These are phyloP conservation scores for Agriopis aurantiaria DNA, from an alignment of 2,888 invertebrate species.

Conservation along the genomic window DNA sequence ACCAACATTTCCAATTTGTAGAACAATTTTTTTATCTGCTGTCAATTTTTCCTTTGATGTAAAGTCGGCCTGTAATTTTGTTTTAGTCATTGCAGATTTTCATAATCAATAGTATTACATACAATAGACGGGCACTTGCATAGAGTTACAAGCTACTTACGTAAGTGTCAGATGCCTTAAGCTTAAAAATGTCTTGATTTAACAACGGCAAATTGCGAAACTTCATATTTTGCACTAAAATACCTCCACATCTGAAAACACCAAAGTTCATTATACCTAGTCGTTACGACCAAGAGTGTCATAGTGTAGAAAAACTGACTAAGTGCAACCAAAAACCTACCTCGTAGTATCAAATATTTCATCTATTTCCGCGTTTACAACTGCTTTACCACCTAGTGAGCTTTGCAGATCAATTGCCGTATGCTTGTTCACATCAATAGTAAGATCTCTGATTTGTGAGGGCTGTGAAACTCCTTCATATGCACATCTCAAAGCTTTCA, in stretches of 20 bases:
- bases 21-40: too few relatives aligned
- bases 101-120: too few relatives aligned
- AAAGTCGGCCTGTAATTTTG: background rate
- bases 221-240: conserved; percentile 55
- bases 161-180: too few relatives aligned
- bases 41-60: conserved; percentile 16
- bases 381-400: background rate
- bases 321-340: background rate
- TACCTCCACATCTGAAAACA: conserved; percentile 63
- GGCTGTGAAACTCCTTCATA: too few relatives aligned
- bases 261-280: too few relatives aligned
- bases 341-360: conserved; percentile 29
- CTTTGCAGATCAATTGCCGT: conserved; percentile 15
- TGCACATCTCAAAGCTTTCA: too few relatives aligned
- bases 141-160: too few relatives aligned
- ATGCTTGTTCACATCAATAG: conserved; percentile 53
- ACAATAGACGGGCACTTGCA: too few relatives aligned
- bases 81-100: background rate
- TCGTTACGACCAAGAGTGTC: too few relatives aligned
- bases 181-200: too few relatives aligned
- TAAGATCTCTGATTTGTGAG: conserved; percentile 37
- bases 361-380: conserved; percentile 48
- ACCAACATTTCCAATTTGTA: too few relatives aligned
- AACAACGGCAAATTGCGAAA: conserved; percentile 51
- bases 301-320: background rate